These are phyloP conservation scores for Sicus ferrugineus DNA, from an alignment of 2,888 invertebrate species.

Conservation along the genomic window DNA sequence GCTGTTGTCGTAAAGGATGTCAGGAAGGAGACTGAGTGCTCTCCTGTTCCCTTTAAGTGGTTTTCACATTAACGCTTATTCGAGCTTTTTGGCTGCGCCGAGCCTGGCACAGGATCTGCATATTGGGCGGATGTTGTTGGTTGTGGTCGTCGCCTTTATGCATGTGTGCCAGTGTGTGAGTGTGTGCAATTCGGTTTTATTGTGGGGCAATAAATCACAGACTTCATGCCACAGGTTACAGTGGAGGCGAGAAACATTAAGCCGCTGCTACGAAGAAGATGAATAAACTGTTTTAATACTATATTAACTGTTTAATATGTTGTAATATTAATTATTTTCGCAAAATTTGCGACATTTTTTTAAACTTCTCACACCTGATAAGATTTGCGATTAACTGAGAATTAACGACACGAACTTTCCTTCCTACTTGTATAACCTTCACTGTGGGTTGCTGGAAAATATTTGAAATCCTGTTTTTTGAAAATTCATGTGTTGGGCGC, in stretches of 20 bases:
- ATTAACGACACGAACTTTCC: not conserved
- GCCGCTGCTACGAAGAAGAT: not conserved
- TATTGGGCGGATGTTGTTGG: not conserved
- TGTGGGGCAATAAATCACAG: conserved; percentile 33
- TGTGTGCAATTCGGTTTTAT: conserved; percentile 23
- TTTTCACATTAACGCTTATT: conserved; percentile 18
- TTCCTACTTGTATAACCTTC: not conserved
- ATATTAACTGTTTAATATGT: too few relatives aligned
- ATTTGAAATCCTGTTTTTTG: conserved; percentile 19
- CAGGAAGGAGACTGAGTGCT: conserved; percentile 12
- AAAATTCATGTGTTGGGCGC: conserved; percentile 31
- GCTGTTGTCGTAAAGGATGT: conserved; percentile 22
- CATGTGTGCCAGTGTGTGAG: conserved; percentile 14
- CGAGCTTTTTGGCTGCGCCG: conserved; percentile 11
- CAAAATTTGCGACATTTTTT: too few relatives aligned
- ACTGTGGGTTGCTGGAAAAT: conserved; percentile 15
- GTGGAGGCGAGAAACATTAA: conserved; percentile 21
- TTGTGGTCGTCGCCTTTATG: not conserved
- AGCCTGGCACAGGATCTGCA: not conserved
- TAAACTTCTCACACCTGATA: too few relatives aligned
- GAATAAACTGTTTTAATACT: too few relatives aligned
- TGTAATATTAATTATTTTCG: too few relatives aligned
- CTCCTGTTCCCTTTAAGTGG: conserved; percentile 10
- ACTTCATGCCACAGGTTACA: conserved; percentile 35
- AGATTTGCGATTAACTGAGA: not conserved